These are phyloP conservation scores for Corythaeola cristata DNA, from an alignment of 2,113 vertebrate genomes.

Conservation along the genomic window DNA sequence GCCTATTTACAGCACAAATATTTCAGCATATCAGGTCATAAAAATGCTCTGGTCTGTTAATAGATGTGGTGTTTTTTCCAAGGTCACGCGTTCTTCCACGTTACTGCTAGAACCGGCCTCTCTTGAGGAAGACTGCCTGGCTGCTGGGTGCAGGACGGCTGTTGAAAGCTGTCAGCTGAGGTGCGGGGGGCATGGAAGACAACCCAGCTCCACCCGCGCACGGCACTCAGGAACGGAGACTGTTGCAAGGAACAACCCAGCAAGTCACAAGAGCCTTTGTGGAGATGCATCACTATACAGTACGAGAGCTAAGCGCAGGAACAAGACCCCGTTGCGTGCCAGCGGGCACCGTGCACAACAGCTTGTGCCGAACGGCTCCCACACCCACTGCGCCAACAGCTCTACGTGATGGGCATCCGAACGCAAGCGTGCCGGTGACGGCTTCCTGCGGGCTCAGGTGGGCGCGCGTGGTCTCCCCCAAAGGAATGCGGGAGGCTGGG, in stretches of 20 bases:
- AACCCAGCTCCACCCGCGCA: not conserved
- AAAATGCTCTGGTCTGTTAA: not conserved
- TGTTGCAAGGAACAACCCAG: not conserved
- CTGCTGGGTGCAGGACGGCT: accelerated
- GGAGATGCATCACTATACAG: not conserved
- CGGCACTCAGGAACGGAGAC: not conserved
- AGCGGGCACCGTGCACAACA: accelerated
- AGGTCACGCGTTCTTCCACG: not conserved
- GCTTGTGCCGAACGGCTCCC: not conserved
- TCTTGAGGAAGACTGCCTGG: not conserved
- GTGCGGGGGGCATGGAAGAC: not conserved
- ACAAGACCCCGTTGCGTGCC: not conserved
- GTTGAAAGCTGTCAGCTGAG: not conserved
- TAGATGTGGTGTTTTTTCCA: not conserved
- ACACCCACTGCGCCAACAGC: not conserved
- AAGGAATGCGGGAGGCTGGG: accelerated
- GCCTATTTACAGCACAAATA: not conserved
- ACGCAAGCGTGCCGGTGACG: accelerated
- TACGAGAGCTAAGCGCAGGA: not conserved
- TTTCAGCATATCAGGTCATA: not conserved
- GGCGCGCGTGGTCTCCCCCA: accelerated
- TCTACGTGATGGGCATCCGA: accelerated
- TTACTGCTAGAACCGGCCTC: not conserved
- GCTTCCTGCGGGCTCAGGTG: not conserved
- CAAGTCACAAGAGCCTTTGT: not conserved